Evolutionary conservation across 2,797 vertebrate species (phyloP), one percentile per base, ranked within the genome.

Genomic region (Mus caroli): DNA sequence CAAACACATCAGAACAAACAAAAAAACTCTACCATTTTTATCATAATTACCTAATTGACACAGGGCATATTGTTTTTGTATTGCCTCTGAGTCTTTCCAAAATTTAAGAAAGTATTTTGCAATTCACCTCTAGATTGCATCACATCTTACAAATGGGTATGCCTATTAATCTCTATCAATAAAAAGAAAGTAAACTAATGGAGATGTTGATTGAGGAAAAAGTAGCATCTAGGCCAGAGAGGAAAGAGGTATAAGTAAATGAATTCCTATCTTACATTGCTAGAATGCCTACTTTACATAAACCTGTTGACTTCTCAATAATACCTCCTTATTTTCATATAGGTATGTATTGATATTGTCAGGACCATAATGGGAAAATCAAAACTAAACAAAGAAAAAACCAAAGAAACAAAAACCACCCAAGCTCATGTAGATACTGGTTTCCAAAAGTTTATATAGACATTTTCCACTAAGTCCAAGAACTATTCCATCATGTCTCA

Each of bases 81-180:
- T 26, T 56, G 15, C 19, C 12, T 82, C 22, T n/a, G 54, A 13
- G 26, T 14, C 1, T 43, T 62, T 85, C n/a, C 19, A 13, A 94
- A 50, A 3, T 5, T 76, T 62, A 87, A 24, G 4, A 50, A 24
- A 46, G 14, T 4, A 4, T 7, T 82, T 82, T 60, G 6, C 0
- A 46, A n/a, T 58, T 37, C 4, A 4, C 7, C 58, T 10, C 3
- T 10, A n/a, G 1, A 1, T 56, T 71, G 3, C 2, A 1, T 3
- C 60, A 13, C 0, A 14, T 71, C 6, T 62, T 75, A 80, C 0
- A 75, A 28, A 83, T 19, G 13, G 1, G 3, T 3, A n/a, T 56
- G 6, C 40, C 71, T 73, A 50, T 71, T 20, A 62, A 64, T 14
- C 26, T 60, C 50, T 4, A 34, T 34, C 24, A 43, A 20, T 67